Evolutionary conservation across 2,797 vertebrate species (phyloP).

Genomic region (Telmatherina bonti): DNA sequence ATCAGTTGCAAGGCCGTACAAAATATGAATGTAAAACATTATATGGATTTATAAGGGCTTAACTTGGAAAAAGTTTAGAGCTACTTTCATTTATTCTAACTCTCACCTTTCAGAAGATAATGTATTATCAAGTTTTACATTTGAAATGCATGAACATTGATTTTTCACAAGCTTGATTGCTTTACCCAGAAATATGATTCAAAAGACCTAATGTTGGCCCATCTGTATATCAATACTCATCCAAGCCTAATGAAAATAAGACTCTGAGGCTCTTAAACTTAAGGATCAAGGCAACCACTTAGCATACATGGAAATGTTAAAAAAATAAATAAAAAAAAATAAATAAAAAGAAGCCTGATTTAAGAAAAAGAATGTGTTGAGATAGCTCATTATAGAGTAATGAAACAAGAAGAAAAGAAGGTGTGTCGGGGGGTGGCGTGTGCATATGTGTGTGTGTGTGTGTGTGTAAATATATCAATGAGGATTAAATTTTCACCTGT

Average conservation of each 20-base stretch:
- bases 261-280: slow-evolving; percentile 36
- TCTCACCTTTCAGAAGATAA: slow-evolving; percentile 58
- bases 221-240: slow-evolving; percentile 74
- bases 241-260: slow-evolving; percentile 44
- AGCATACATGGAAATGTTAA: slow-evolving; percentile 37
- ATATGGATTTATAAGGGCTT: slow-evolving; percentile 38
- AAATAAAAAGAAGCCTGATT: slow-evolving; percentile 63
- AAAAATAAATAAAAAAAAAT: too few species aligned
- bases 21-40: slow-evolving; percentile 29
- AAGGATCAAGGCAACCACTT: slow-evolving; percentile 24
- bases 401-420: slow-evolving; percentile 71
- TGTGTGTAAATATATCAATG: slow-evolving; percentile 73
- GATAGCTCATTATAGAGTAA: slow-evolving; percentile 59
- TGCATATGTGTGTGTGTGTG: too few species aligned
- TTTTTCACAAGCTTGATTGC: slow-evolving; percentile 65
- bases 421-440: slow-evolving; percentile 45
- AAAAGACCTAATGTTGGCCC: slow-evolving; percentile 65
- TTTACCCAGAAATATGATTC: slow-evolving; percentile 66
- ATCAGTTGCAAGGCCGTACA: not conserved
- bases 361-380: slow-evolving; percentile 34
- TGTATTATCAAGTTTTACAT: slow-evolving; percentile 72
- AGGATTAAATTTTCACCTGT: slow-evolving; percentile 69
- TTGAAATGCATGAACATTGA: slow-evolving; percentile 77
- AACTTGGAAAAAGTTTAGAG: slow-evolving; percentile 38
- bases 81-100: slow-evolving; percentile 34